Percentiles rank a stretch among this genome's conserved stretches.
Evolutionary conservation across 2,113 vertebrate genomes (phyloP).

Genomic region (Alectura lathami): DNA sequence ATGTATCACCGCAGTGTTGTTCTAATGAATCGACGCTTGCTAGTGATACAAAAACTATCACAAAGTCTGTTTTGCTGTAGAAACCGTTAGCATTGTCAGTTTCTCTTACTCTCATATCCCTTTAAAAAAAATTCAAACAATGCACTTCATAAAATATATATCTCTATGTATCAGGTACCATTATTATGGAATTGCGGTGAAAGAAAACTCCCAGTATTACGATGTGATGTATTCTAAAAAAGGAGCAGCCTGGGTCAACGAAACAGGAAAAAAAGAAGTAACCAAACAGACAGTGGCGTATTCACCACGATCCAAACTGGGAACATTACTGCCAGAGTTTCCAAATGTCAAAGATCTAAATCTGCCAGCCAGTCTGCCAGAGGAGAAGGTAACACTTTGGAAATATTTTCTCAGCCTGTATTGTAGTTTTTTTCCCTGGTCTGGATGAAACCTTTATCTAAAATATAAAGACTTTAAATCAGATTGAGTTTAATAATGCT

Average conservation of each 20-base stretch:
- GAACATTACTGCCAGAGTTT: slow-evolving; percentile 98
- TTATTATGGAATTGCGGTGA: slow-evolving; percentile 98
- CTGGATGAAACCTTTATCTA: slow-evolving; percentile 42
- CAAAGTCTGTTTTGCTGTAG: background rate
- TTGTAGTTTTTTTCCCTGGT: background rate
- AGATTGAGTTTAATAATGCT: slow-evolving; percentile 29
- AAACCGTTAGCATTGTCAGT: background rate
- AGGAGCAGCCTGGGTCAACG: slow-evolving; percentile 98
- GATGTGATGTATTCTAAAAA: slow-evolving; percentile 99
- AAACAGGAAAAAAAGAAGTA: slow-evolving; percentile 99
- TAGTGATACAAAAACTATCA: background rate
- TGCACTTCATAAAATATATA: background rate
- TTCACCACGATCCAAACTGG: slow-evolving; percentile 99
- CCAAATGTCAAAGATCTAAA: slow-evolving; percentile 99
- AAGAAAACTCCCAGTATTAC: slow-evolving; percentile 97
- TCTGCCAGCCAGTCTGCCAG: slow-evolving; percentile 96
- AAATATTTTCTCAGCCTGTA: slow-evolving; percentile 65
- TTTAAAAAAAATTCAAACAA: background rate
- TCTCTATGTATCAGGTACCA: slow-evolving; percentile 87
- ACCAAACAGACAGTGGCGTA: slow-evolving; percentile 99
- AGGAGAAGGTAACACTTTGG: slow-evolving; percentile 93
- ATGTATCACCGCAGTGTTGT: background rate
- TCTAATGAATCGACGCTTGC: background rate
- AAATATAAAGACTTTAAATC: slow-evolving; percentile 5
- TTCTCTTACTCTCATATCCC: background rate